Evolutionary conservation across 2,797 vertebrate species (phyloP).

Genomic region (Sebastolobus altivelis): DNA sequence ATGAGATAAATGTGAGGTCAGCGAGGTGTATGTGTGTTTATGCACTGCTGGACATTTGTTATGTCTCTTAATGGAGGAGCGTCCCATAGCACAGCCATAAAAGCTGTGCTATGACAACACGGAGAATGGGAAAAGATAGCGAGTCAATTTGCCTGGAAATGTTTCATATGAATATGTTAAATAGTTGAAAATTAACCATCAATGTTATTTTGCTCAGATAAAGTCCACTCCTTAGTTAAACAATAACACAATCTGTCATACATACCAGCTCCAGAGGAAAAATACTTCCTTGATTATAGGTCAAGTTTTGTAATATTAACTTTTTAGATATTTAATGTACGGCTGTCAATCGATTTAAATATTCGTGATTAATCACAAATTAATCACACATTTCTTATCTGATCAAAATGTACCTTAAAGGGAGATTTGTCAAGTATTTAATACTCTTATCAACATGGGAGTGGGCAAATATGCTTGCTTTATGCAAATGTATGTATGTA

Average conservation of each 20-base stretch:
- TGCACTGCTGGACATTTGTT: conserved; percentile 9
- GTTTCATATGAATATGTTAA: not conserved
- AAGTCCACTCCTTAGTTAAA: conserved; percentile 36
- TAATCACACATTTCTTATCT: no score
- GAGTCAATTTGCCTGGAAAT: conserved; percentile 17
- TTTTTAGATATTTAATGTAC: not conserved
- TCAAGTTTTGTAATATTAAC: not conserved
- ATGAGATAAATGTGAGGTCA: conserved; percentile 61
- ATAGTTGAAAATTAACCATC: not conserved
- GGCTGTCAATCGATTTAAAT: no score
- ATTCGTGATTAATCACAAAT: no score
- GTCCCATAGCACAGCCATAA: not conserved
- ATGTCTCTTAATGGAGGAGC: not conserved
- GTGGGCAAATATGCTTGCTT: no score
- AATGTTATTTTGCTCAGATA: not conserved
- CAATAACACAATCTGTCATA: not conserved
- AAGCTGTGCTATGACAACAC: not conserved
- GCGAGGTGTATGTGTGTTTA: conserved; percentile 2
- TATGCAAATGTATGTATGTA: no score
- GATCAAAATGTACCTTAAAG: no score
- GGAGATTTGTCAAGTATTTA: no score
- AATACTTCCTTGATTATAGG: not conserved
- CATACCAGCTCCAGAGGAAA: not conserved
- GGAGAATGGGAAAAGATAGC: not conserved
- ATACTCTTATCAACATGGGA: no score